Base-by-base conservation (phyloP, 2,113 vertebrate genomes). In the Hypanus sabinus region DNA sequence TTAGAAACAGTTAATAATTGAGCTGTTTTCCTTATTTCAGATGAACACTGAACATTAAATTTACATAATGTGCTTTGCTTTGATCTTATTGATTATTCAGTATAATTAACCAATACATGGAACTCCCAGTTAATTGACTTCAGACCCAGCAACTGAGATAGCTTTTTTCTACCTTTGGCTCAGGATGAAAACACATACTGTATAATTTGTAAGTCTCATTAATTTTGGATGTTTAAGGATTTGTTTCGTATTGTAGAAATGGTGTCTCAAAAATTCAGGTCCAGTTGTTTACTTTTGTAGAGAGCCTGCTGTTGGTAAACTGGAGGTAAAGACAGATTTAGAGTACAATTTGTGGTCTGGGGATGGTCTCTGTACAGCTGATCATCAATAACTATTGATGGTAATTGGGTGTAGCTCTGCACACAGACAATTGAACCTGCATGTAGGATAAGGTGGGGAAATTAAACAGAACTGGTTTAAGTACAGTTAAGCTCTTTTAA, bases 361-460 rank as follows among this genome's bases (percentile, higher is more conserved):
- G 20, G 68, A 93, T 55, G 46, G 9, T 14, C 33, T 24, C 36
- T 36, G 20, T 14, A 18, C 33, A 36, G 36, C 68, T 92, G 30
- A 92, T 71, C 18, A 20, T 68, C 11, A 2, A 38, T 22, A 38
- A 16, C n/a, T 18, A 12, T 18, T 62, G 57, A 88, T 88, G 27
- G 75, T 76, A n/a, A 57, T 88, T 87, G 83, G 83, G 55, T 88
- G 3, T 60, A 71, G 4, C 33, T 92, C 90, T 92, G 70, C 22
- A 11, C 65, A 46, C 36, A 30, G 33, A 70, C 22, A 93, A 75
- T 5, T 7, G 33, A 30, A 38, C 70, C 90, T 46, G 16, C 24
- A 91, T 16, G 20, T 91, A 93, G 91, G 36, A 93, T 93, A n/a
- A 55, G 73, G 24, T 70, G 30, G 68, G 90, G 65, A 46, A 73